Conservation (phyloP, 64 coral and sea anemone genomes). For the Cladopsammia gracilis region DNA sequence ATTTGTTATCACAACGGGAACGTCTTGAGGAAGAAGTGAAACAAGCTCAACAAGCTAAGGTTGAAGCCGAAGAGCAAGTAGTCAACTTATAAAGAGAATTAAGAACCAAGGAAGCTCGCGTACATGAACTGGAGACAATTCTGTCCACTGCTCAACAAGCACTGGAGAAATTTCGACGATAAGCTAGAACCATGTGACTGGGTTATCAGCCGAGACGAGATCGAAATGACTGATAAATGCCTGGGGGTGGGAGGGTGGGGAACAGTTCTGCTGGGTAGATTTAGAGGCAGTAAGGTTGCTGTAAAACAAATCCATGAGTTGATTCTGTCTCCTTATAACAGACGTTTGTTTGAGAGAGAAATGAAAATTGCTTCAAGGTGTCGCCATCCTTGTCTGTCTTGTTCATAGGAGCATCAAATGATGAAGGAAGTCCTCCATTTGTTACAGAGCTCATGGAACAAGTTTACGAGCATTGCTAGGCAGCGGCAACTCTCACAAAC, state of each 20-base stretch:
- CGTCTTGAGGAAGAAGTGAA: constrained; percentile 31
- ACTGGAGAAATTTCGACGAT: constrained; percentile 21
- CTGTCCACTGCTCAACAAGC: constrained; percentile 47
- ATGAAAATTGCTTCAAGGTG: constrained; percentile 80
- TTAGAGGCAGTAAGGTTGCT: too few relatives aligned
- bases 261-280: too few relatives aligned
- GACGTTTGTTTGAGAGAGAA: constrained; percentile 73
- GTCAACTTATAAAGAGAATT: not conserved
- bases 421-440: constrained; percentile 56
- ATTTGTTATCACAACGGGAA: not conserved
- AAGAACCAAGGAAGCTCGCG: not conserved
- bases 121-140: constrained; percentile 36
- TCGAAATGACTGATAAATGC: too few relatives aligned
- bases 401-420: constrained; percentile 63
- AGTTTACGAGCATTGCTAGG: constrained; percentile 41
- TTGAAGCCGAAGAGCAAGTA: constrained; percentile 4
- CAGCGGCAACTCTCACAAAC: not conserved
- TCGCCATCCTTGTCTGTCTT: constrained; percentile 76
- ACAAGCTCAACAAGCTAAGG: not conserved
- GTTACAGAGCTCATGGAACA: constrained; percentile 53
- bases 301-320: constrained; percentile 83
- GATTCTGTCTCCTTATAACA: constrained; percentile 69
- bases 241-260: too few relatives aligned
- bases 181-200: constrained; percentile 7
- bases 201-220: too few relatives aligned